Conservation (phyloP, 2,113 vertebrate genomes). For the Chrysochloris asiatica region DNA sequence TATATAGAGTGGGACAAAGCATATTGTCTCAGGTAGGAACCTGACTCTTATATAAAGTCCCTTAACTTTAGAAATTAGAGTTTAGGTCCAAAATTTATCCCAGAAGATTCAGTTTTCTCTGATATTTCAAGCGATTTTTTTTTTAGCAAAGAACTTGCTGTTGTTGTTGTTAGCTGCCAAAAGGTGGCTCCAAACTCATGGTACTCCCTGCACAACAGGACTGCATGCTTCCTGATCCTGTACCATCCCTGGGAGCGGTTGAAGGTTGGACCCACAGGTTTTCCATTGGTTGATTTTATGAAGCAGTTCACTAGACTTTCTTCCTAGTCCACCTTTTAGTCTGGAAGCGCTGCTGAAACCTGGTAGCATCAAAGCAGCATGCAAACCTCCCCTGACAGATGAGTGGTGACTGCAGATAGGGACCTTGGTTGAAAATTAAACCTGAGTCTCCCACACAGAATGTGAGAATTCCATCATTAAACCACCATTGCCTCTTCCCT, state of each 20-base stretch:
- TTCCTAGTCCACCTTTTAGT: neutral
- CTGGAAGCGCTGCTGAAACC: neutral
- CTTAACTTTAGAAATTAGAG: neutral
- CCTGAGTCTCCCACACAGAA: neutral
- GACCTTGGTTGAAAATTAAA: neutral
- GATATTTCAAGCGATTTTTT: neutral
- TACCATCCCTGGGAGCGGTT: neutral
- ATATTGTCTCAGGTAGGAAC: neutral
- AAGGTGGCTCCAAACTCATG: no score
- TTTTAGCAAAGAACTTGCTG: neutral
- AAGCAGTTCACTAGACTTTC: neutral
- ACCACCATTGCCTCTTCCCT: neutral
- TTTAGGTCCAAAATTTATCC: neutral
- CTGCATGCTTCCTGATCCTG: neutral
- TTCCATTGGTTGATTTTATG: neutral
- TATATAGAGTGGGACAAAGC: neutral
- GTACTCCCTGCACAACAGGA: neutral
- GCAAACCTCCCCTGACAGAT: neutral
- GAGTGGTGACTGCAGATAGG: neutral
- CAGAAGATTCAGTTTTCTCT: neutral
- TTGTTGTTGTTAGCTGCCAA: neutral
- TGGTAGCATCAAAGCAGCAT: neutral
- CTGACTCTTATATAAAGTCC: no score
- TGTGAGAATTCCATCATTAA: neutral
- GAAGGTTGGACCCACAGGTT: neutral